A percentile compares a stretch with the other conserved stretches of the same genome.
Evolutionary conservation across 2,888 invertebrate species (phyloP).

Genomic region (Nomada fabriciana): DNA sequence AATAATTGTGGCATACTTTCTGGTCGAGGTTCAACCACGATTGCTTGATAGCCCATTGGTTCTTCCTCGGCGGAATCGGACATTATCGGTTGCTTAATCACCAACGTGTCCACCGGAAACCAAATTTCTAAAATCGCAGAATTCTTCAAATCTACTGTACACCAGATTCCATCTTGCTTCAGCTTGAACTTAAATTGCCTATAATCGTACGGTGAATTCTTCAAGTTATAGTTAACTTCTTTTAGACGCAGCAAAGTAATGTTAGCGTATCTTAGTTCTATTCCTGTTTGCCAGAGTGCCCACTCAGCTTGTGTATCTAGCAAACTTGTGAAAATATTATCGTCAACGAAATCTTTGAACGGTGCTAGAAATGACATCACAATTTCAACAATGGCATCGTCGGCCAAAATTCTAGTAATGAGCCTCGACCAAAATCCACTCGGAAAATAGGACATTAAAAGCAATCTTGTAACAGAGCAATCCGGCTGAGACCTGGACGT

Average conservation of each 20-base stretch:
- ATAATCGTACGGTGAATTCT: slow-evolving; percentile 86
- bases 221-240: slow-evolving; percentile 89
- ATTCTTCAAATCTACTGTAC: slow-evolving; percentile 91
- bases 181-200: slow-evolving; percentile 88
- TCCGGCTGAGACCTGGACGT: slow-evolving; percentile 86
- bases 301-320: slow-evolving; percentile 92
- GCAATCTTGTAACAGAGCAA: slow-evolving; percentile 89
- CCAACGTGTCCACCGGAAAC: slow-evolving; percentile 90
- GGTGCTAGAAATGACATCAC: slow-evolving; percentile 90
- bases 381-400: slow-evolving; percentile 92
- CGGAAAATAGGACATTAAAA: slow-evolving; percentile 98
- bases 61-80: slow-evolving; percentile 83
- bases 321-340: slow-evolving; percentile 87
- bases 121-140: slow-evolving; percentile 94
- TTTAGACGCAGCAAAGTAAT: slow-evolving; percentile 92
- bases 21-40: slow-evolving; percentile 91
- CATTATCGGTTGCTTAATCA: slow-evolving; percentile 85
- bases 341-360: slow-evolving; percentile 89
- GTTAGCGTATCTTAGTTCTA: slow-evolving; percentile 94
- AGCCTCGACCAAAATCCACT: slow-evolving; percentile 99
- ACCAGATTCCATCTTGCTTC: slow-evolving; percentile 94
- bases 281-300: slow-evolving; percentile 97
- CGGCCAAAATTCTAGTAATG: slow-evolving; percentile 95
- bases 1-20: slow-evolving; percentile 93
- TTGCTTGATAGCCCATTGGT: slow-evolving; percentile 87